Conservation (phyloP, 2,797 vertebrate genomes). For the Myiotriccus ornatus region DNA sequence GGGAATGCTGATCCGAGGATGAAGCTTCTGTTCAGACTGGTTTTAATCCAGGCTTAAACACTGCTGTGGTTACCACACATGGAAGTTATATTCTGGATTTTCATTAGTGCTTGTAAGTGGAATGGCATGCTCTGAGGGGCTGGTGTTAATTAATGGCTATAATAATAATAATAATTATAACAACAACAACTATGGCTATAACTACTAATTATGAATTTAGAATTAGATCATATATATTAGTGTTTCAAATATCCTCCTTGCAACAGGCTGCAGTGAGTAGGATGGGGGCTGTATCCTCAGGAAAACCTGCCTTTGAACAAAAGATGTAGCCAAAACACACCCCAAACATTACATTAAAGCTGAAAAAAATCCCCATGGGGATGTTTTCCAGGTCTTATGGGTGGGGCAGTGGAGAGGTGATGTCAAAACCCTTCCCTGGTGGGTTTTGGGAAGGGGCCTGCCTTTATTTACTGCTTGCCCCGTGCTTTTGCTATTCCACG, state of each 20-base stretch:
- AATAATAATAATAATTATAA: neutral
- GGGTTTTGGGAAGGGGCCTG: neutral
- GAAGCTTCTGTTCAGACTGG: neutral
- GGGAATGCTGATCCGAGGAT: neutral
- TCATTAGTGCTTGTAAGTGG: neutral
- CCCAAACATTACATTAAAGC: neutral
- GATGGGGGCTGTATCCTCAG: neutral
- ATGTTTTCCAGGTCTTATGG: neutral
- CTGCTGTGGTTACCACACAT: fast-evolving
- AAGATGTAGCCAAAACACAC: neutral
- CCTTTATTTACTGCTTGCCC: neutral
- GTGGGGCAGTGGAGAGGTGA: neutral
- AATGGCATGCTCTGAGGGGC: neutral
- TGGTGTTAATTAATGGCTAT: neutral
- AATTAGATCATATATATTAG: neutral
- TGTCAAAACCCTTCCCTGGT: neutral
- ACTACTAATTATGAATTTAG: neutral
- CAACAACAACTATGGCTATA: too few species aligned
- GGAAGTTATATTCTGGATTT: neutral
- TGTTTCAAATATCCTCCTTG: neutral
- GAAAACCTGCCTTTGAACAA: neutral
- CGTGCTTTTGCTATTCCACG: neutral
- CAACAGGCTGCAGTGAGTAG: neutral
- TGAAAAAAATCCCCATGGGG: fast-evolving
- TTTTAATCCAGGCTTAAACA: neutral